Evolutionary conservation across 1,140 invertebrate species (phyloP), one percentile per base, ranked within the genome.

Genomic region (Aporrectodea caliginosa): DNA sequence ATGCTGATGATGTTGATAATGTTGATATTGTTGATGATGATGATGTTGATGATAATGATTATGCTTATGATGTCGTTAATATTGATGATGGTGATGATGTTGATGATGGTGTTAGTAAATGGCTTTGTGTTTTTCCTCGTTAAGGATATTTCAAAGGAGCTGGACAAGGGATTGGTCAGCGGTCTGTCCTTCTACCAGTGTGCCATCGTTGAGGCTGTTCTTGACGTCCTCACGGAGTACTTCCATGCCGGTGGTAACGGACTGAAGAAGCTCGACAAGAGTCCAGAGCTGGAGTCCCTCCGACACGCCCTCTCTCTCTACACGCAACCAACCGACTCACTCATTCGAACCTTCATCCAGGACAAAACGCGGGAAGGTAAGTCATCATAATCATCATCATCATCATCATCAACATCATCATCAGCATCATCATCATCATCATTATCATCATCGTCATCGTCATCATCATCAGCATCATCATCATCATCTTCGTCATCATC

Each of bases 111-210:
- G n/a, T n/a, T n/a, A n/a, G n/a, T n/a, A n/a, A n/a, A n/a, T n/a
- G n/a, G n/a, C n/a, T n/a, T n/a, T n/a, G n/a, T n/a, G n/a, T n/a
- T n/a, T n/a, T n/a, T n/a, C n/a, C n/a, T n/a, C n/a, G n/a, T n/a
- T n/a, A 58, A 58, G 43, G 43, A 58, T 58, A 58, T 58, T 58
- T 58, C 43, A 58, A 58, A 58, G 22, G 43, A 58, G 6, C 6
- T 58, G 43, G 43, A 58, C 6, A 22, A 22, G 22, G 22, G 22
- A 22, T 12, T 12, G 6, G 6, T 58, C 6, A 58, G 6, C 89
- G 98, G 98, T 89, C 90, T 99, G 75, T 97, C 96, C n/a, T 97
- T 98, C 0, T 98, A 98, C 87, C 98, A 99, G 87, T 99, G 98
- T 88, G 96, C 96, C 22, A 95, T 99, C 0, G 89, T 99, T 72